Evolutionary conservation across 64 coral and sea anemone genomes (phyloP).

Genomic region (Trachythela sp.): DNA sequence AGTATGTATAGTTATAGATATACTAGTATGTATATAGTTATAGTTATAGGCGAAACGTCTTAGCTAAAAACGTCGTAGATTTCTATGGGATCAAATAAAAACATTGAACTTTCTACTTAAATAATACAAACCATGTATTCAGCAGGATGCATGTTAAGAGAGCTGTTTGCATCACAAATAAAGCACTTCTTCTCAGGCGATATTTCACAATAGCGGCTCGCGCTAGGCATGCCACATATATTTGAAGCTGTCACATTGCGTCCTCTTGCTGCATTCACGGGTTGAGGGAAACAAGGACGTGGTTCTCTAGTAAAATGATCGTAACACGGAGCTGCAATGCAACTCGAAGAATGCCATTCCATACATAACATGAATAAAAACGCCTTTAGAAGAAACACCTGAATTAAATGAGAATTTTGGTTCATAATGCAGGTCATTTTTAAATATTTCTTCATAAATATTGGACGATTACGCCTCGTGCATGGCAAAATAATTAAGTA

Average conservation of each 20-base stretch:
- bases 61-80: too few species aligned
- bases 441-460: too few species aligned
- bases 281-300: slow-evolving; percentile 52
- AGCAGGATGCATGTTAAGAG: slow-evolving; percentile 55
- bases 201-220: slow-evolving; percentile 62
- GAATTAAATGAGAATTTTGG: too few species aligned
- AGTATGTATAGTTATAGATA: too few species aligned
- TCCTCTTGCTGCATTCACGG: slow-evolving; percentile 47
- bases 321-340: slow-evolving; percentile 34
- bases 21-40: too few species aligned
- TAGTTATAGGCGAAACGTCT: too few species aligned
- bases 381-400: background rate
- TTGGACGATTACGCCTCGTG: too few species aligned
- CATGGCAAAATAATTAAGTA: too few species aligned
- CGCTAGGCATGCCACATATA: slow-evolving; percentile 59
- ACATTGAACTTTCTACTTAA: slow-evolving; percentile 47
- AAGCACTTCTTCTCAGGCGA: slow-evolving; percentile 31
- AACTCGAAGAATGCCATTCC: background rate
- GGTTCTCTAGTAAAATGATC: slow-evolving; percentile 47
- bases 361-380: background rate
- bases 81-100: too few species aligned
- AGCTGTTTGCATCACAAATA: slow-evolving; percentile 78
- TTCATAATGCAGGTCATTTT: too few species aligned
- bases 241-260: slow-evolving; percentile 61
- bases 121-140: slow-evolving; percentile 47